Base-by-base conservation (phyloP, 2,888 invertebrate genomes). In the Lasioglossum calceatum region DNA sequence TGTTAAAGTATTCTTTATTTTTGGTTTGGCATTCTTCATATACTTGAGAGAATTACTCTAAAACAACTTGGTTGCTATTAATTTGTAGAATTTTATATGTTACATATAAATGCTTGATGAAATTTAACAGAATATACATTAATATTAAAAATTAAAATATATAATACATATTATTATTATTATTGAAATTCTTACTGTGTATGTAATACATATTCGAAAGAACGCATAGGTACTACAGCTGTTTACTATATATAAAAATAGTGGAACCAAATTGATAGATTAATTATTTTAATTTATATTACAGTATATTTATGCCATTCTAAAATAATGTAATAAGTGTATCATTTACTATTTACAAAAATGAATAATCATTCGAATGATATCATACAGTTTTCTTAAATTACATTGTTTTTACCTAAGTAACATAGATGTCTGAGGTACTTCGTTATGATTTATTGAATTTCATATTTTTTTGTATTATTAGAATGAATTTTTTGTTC, bases 281-380 rank as follows among this genome's bases (percentile, higher is more conserved):
- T 42, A 50, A 42, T 32, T 12, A 42, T 27, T 61, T 78, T 47
- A 81, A 80, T 71, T 16, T 85, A 82, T 82, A 54, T 90, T 70
- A 82, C 67, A 86, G 78, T 86, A 86, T 72, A 89, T 47, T 75
- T 5, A 82, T 67, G 73, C 2, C n/a, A 78, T 82, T 44, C 36
- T 77, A 42, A 71, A 82, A 75, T 67, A 54, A 83, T 61, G 12
- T 81, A 82, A 87, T 90, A 89, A 87, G 80, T 90, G 81, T 82
- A 74, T 81, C 58, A 88, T 84, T 84, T 39, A 80, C 84, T 78
- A 72, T 77, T 72, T 72, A 80, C 75, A 64, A 27, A 79, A 67
- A 85, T 50, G 64, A 82, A 77, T 50, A 23, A 72, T 80, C 73
- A 54, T 73, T 58, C 71, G 70, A 75, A 32, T 16, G 74, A 75